Percentiles rank a stretch among this genome's conserved stretches.
phyloP scores from a whole-genome alignment of 1,140 invertebrate species.

The Drosophila guanche region DNA sequence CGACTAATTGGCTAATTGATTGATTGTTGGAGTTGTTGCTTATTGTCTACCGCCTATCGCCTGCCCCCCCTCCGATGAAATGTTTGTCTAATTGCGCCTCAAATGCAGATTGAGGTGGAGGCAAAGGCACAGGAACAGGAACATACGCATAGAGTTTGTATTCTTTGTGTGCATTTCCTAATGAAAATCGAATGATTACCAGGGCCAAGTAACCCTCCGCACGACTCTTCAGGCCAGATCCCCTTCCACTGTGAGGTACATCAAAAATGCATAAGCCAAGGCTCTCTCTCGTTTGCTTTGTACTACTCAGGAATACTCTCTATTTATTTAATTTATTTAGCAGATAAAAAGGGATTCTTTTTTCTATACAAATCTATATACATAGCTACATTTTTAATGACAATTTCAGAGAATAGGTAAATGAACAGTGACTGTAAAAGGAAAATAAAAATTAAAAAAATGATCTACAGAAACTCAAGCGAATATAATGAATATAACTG shows the following conservation, averaged over 20 bases:
- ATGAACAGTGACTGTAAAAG: too few relatives aligned
- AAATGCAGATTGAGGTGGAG: slow-evolving; percentile 24
- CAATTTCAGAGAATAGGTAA: too few relatives aligned
- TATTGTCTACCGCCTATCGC: slow-evolving; percentile 3
- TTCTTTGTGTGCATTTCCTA: slow-evolving; percentile 47
- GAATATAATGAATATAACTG: too few relatives aligned
- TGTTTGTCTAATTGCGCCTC: slow-evolving; percentile 63
- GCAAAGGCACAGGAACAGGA: too few relatives aligned
- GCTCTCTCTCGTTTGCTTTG: slow-evolving; percentile 8
- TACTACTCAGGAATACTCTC: neutral
- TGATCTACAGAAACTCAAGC: too few relatives aligned
- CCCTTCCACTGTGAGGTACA: slow-evolving; percentile 18
- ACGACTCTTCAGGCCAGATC: too few relatives aligned
- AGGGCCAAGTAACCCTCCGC: too few relatives aligned
- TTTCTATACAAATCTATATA: too few relatives aligned
- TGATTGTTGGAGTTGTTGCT: slow-evolving; percentile 58
- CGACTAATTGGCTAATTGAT: slow-evolving; percentile 78
- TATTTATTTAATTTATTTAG: too few relatives aligned
- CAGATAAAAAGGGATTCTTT: too few relatives aligned
- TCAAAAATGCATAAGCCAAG: slow-evolving; percentile 56
- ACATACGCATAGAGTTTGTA: slow-evolving; percentile 9
- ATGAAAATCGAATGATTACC: slow-evolving; percentile 40
- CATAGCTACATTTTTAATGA: too few relatives aligned
- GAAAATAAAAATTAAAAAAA: too few relatives aligned
- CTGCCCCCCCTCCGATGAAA: slow-evolving; percentile 7